Evolutionary conservation across 2,113 vertebrate species (phyloP).

Genomic region (Trachemys scripta): DNA sequence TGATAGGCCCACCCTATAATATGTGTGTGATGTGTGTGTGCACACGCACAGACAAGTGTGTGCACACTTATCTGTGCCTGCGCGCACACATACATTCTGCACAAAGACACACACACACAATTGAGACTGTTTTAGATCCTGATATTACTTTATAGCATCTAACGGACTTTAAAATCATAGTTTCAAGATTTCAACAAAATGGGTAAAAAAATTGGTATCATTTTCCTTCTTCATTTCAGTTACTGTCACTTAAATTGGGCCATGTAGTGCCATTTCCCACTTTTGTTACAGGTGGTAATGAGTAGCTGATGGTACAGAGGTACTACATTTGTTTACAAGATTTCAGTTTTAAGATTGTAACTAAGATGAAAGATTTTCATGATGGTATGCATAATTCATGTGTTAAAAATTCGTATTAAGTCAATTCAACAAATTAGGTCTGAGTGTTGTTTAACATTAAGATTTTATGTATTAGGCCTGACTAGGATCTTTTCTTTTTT

Average conservation of each 20-base stretch:
- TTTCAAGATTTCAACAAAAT: neutral
- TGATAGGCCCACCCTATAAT: neutral
- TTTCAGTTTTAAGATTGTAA: neutral
- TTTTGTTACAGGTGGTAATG: neutral
- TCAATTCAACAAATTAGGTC: neutral
- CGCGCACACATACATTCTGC: neutral
- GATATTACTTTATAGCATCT: neutral
- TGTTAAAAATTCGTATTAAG: neutral
- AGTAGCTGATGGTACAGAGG: neutral
- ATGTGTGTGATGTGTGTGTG: neutral
- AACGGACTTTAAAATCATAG: neutral
- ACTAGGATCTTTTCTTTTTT: neutral
- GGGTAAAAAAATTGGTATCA: neutral
- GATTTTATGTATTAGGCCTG: slow-evolving; percentile 2
- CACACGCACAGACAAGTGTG: neutral
- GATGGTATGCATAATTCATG: neutral
- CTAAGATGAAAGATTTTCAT: neutral
- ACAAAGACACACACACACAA: neutral
- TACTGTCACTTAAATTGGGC: slow-evolving; percentile 47
- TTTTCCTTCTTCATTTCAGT: slow-evolving; percentile 30
- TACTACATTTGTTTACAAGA: neutral
- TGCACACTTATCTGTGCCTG: neutral
- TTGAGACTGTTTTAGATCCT: neutral
- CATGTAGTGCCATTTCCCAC: neutral
- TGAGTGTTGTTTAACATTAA: neutral